Evolutionary conservation across 2,888 invertebrate species (phyloP), one percentile per base, ranked within the genome.

Genomic region (Aphodius sticticus): DNA sequence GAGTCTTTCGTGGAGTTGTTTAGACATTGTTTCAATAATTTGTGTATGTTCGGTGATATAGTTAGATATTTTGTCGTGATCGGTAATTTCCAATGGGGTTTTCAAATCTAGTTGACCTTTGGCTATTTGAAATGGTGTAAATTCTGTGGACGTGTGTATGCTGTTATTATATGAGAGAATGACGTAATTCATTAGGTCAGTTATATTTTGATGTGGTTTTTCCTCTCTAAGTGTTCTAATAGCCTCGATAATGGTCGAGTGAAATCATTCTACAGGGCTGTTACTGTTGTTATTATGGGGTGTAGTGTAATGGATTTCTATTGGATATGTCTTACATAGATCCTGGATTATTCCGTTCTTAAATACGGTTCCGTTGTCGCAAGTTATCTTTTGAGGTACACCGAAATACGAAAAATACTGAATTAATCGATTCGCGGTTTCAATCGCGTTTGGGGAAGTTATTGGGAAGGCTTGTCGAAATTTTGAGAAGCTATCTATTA

Each of bases 401-500:
- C 81, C 78, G 35, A 79, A 81, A 71, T 82, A 81, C 2, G 81
- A 81, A 69, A 84, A 81, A 36, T 79, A 83, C 76, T 77, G 78
- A 38, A 84, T 77, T 15, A 84, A 16, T 16, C 79, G 83, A 38
- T 81, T 81, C 6, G 76, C 77, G 6, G 74, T 81, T 80, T 84
- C 82, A 9, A 82, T 76, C 14, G 81, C 76, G 69, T 77, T 79
- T 70, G 76, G 16, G 2, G 74, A 79, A 16, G 36, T 76, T 35
- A 83, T 37, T 9, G 78, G 71, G n/a, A 82, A 82, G 1, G 83
- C 82, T 78, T 82, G 80, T 15, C 79, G 80, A 70, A 82, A 81
- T 82, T 83, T 84, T n/a, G 84, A 83, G 69, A 83, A 83, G 35
- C 80, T 77, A 74, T 84, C 84, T 35, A 82, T 79, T 9, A 84